A percentile compares a stretch with the other conserved stretches of the same genome.
phyloP scores from a whole-genome alignment of 2,113 vertebrate species.

The Seriola aureovittata region DNA sequence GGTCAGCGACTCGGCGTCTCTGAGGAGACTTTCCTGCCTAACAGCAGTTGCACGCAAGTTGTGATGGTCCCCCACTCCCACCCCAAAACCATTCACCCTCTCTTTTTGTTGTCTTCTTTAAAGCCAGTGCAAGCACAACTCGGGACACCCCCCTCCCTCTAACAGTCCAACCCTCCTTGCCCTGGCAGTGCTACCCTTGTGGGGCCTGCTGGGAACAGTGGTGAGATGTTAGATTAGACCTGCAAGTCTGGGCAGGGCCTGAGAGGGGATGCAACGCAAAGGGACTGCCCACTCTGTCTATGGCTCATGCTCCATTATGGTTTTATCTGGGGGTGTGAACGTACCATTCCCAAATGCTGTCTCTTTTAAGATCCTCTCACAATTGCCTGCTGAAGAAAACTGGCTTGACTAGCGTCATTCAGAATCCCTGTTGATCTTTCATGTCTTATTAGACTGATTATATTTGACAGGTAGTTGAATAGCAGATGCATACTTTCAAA shows the following conservation, averaged over 20 bases:
- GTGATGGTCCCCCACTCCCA: slow-evolving; percentile 45
- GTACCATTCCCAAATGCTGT: slow-evolving; percentile 76
- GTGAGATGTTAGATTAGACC: slow-evolving; percentile 84
- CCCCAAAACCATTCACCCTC: slow-evolving; percentile 58
- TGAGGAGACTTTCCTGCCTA: slow-evolving; percentile 63
- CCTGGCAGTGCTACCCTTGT: slow-evolving; percentile 86
- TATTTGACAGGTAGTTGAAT: slow-evolving; percentile 54
- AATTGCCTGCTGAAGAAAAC: slow-evolving; percentile 72
- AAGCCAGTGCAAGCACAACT: slow-evolving; percentile 80
- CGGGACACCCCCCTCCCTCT: slow-evolving; percentile 59
- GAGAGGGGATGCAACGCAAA: slow-evolving; percentile 68
- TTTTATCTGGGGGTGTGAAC: slow-evolving; percentile 81
- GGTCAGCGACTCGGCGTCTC: slow-evolving; percentile 89
- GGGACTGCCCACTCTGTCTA: slow-evolving; percentile 81
- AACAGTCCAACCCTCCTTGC: slow-evolving; percentile 82
- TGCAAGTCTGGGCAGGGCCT: slow-evolving; percentile 84
- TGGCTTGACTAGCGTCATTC: slow-evolving; percentile 62
- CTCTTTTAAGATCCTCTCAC: slow-evolving; percentile 73
- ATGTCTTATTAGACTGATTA: slow-evolving; percentile 53
- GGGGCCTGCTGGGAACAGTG: slow-evolving; percentile 87
- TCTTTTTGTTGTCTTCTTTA: slow-evolving; percentile 77
- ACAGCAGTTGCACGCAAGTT: slow-evolving; percentile 64
- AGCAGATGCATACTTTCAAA: slow-evolving; percentile 59
- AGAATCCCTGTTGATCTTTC: slow-evolving; percentile 70
- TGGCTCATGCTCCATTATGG: slow-evolving; percentile 80